Base-by-base conservation (phyloP, 2,797 vertebrate species). In the Argentina silus region DNA sequence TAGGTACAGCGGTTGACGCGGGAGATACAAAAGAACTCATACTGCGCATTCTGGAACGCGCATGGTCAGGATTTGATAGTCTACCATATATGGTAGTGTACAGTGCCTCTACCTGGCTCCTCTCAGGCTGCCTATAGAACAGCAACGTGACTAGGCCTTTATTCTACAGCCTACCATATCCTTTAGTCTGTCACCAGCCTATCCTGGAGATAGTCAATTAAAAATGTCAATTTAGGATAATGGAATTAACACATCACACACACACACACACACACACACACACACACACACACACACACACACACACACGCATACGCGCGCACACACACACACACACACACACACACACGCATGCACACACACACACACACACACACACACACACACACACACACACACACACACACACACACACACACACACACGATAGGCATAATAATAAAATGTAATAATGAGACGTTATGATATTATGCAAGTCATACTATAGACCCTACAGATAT, bases 351-450 rank as follows among this genome's bases (percentile, higher is more conserved):
- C 17, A 19, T 9, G 8, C 55, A 17, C 55, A 17, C 55, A 19
- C 55, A 61, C 59, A 42, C 59, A 62, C 36, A 43, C 60, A 61
- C 59, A 61, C 57, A 60, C 57, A 60, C 57, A 36, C 59, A 61
- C 59, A 61, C 59, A 61, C 59, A 61, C 59, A 61, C 59, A 42
- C 59, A 42, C 59, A 61, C 59, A 61, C 59, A 61, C 59, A 61
- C 59, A 61, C 59, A 61, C 59, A 61, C 27, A 42, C 59, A 61
- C 27, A 43, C 59, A 62, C 27, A 62, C 60, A 62, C 60, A 62
- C 15, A 61, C 36, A 17, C 60, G 15, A 0, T 9, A 21, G 27
- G 2, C 27, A 36, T 36, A 36, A 36, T 36, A 36, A 36, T 4
- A 36, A 36, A 36, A 36, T 36, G n/a, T 36, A 36, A 36, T 36